Base-by-base conservation (phyloP, 2,113 vertebrate genomes). In the Vidua macroura region DNA sequence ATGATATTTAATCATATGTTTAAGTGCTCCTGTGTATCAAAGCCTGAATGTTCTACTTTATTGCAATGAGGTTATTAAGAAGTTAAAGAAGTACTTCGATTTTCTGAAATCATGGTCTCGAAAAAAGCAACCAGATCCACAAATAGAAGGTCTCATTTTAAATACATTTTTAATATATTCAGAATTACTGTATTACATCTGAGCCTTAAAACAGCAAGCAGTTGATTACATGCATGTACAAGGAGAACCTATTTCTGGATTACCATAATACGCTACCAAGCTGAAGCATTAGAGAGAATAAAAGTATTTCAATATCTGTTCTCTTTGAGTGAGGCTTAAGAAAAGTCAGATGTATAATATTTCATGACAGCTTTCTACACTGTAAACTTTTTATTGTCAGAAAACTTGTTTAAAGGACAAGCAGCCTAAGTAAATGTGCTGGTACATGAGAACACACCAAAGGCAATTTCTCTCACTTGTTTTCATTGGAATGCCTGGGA, bases 391-490 rank as follows among this genome's bases (percentile, higher is more conserved):
- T 94, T 92, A 83, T 97, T 96, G 93, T 89, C 76, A 91, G 76
- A 95, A 93, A 95, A 91, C 19, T 72, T 83, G 15, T 92, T 88
- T 76, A 89, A 93, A 95, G 74, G 62, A 83, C 84, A 92, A 91
- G 77, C 52, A 90, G 83, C 51, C 35, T 63, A 92, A 93, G 63
- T 92, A 95, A 97, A 89, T 18, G 24, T 73, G 28, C 68, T 86
- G 67, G 39, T 83, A 87, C 72, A 60, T 77, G 63, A 93, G 83
- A 96, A 96, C 20, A 91, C 70, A 95, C 76, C 21, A 0, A 93
- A 96, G 91, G 92, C 90, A 80, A 76, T 92, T 95, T 80, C 79
- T 93, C 72, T 92, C 60, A 28, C 73, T 73, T 95, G 82, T 95
- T 96, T 97, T 96, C 80, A 56, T 69, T 93, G 88, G 90, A 93